Percentiles rank a stretch among this genome's conserved stretches.
These are phyloP conservation scores for Macropus fuliginosus DNA, from an alignment of 2,797 vertebrate species.

Conservation along the genomic window DNA sequence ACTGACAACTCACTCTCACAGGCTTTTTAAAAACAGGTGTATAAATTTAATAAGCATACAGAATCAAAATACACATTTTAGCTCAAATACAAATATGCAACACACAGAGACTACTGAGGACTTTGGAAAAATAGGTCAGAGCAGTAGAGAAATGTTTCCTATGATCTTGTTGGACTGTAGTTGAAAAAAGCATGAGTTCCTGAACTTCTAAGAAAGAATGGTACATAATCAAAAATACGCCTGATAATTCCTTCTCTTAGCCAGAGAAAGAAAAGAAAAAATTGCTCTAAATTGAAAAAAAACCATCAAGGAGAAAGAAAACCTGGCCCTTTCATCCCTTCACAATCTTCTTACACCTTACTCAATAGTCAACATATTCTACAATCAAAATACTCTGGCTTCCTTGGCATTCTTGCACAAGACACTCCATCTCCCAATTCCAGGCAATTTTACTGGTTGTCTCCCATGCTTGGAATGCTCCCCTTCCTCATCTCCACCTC, in stretches of 20 bases:
- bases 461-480: background rate
- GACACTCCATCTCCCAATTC: background rate
- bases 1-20: background rate
- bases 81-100: background rate
- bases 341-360: no score
- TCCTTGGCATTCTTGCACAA: background rate
- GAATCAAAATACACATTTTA: background rate
- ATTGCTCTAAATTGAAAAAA: background rate
- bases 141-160: background rate
- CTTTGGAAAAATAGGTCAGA: background rate
- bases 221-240: background rate
- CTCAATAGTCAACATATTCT: background rate
- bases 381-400: background rate
- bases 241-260: background rate
- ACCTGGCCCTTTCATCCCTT: background rate
- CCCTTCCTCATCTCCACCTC: background rate
- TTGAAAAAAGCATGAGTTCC: background rate
- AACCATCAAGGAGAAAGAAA: background rate
- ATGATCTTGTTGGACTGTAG: background rate
- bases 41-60: background rate
- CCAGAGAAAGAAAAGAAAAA: background rate
- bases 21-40: background rate
- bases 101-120: background rate
- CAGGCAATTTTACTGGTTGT: background rate
- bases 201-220: background rate